Conservation (phyloP, 2,888 invertebrate species). For the Biston betularia region DNA sequence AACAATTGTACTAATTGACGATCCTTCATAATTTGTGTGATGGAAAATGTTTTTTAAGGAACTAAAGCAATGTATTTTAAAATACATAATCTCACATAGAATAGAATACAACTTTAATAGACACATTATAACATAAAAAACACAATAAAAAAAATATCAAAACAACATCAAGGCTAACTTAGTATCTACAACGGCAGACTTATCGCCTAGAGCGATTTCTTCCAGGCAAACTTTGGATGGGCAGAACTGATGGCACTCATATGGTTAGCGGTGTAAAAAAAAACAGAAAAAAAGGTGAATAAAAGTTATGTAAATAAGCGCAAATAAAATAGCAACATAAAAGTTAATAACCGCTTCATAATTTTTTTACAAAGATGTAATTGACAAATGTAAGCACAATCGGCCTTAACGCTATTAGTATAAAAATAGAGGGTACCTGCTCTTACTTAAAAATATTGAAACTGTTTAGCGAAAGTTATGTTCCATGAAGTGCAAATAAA, state of each 20-base stretch:
- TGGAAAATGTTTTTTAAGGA: slow-evolving; percentile 34
- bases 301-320: too few species aligned
- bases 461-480: slow-evolving; percentile 13
- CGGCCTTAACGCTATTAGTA: background rate
- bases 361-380: background rate
- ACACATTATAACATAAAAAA: too few species aligned
- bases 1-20: slow-evolving; percentile 73
- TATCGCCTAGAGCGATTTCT: too few species aligned
- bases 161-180: too few species aligned
- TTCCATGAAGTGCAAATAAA: slow-evolving; percentile 25
- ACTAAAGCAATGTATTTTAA: slow-evolving; percentile 5
- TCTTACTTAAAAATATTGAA: background rate
- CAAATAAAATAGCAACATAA: too few species aligned
- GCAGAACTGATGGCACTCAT: too few species aligned
- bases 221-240: too few species aligned
- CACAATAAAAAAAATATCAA: too few species aligned
- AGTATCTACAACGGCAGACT: too few species aligned
- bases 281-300: too few species aligned
- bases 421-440: background rate
- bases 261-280: too few species aligned
- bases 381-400: too few species aligned
- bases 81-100: background rate
- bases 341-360: background rate
- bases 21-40: slow-evolving; percentile 53
- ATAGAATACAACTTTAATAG: background rate